Base-by-base conservation (phyloP, 2,797 vertebrate genomes). In the Crenuchus spilurus region DNA sequence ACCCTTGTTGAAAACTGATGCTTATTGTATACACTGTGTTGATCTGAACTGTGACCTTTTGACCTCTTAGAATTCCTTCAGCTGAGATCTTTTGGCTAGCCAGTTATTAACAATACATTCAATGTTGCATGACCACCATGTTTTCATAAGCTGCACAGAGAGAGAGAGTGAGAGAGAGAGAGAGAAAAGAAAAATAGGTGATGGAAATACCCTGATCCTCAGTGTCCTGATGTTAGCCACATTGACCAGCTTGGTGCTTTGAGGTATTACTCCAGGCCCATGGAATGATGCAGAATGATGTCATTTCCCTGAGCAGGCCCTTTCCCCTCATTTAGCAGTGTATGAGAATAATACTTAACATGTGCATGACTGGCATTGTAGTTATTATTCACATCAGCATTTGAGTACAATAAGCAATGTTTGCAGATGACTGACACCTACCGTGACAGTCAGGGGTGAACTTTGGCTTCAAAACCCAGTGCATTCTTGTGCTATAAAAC, bases 331-430 rank as follows among this genome's bases (percentile, higher is more conserved):
- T 87, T 88, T 83, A 70, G 41, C 79, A 48, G 80, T 6, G 76
- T 80, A 84, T 84, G 80, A 82, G 87, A 90, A 88, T 84, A 83
- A 90, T 87, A 85, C 79, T 26, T 80, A 85, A 86, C 87, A 88
- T 89, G 86, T 89, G 84, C 84, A 88, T 62, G 24, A 37, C 83
- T 81, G 11, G 71, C 75, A 72, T 76, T 64, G 81, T 84, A 87
- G 81, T 87, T 90, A 70, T 84, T 84, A 86, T 80, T 88, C 85
- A 74, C 85, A 89, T 91, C 84, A 79, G 82, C 79, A 85, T 88
- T 83, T 81, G 81, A 26, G 28, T 55, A 11, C 58, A 61, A 62
- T 61, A 67, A 24, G 30, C 31, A 85, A 28, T 16, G 44, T 49
- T 35, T 31, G 1, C 31, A 39, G 33, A 49, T 54, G 44, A 37